phyloP scores from a whole-genome alignment of 2,888 invertebrate species.

The Psococerastis gibbosa region DNA sequence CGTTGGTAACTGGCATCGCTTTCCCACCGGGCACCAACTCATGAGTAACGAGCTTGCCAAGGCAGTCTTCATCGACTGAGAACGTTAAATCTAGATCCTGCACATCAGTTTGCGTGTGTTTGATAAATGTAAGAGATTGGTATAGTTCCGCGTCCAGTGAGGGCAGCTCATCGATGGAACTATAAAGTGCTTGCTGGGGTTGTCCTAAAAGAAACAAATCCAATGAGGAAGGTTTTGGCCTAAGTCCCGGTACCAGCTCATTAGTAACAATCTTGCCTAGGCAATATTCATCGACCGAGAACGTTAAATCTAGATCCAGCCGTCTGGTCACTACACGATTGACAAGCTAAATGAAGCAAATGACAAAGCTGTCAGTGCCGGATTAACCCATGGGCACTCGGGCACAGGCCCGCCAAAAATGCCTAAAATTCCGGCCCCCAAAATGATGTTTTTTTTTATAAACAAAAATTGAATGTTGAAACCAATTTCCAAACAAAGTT shows the following conservation, averaged over 20 bases:
- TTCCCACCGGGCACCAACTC: constrained; percentile 92
- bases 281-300: constrained; percentile 88
- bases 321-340: too few relatives aligned
- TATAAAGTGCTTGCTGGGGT: constrained; percentile 82
- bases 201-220: too few relatives aligned
- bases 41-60: constrained; percentile 86
- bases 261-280: constrained; percentile 87
- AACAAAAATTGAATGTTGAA: too few relatives aligned
- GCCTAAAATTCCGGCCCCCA: too few relatives aligned
- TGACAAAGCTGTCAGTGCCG: too few relatives aligned
- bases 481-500: too few relatives aligned
- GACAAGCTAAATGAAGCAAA: too few relatives aligned
- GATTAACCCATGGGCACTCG: too few relatives aligned
- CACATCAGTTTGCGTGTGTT: constrained; percentile 84
- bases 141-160: constrained; percentile 93
- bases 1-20: constrained; percentile 82
- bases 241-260: constrained; percentile 90
- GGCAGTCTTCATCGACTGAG: constrained; percentile 84
- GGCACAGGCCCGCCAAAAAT: too few relatives aligned
- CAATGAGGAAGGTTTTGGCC: too few relatives aligned
- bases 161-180: constrained; percentile 94
- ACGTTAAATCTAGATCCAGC: constrained; percentile 90
- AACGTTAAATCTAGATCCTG: constrained; percentile 88
- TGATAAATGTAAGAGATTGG: constrained; percentile 86
- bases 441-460: too few relatives aligned